These are phyloP conservation scores for Drepana falcataria DNA, from an alignment of 2,888 invertebrate species.

Conservation along the genomic window DNA sequence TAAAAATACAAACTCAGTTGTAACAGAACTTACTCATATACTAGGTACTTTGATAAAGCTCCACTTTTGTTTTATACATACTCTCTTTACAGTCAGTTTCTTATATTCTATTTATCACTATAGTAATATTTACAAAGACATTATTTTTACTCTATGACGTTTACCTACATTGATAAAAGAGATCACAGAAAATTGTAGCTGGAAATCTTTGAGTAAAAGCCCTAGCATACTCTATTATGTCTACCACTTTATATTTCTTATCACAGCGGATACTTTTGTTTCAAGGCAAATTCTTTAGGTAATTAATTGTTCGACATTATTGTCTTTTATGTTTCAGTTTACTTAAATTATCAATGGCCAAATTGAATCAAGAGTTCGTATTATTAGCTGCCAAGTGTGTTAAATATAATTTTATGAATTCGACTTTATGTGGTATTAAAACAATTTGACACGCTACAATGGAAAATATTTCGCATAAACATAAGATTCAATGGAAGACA, in stretches of 20 bases:
- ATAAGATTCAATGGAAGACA: slow-evolving; percentile 73
- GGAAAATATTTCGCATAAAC: slow-evolving; percentile 53
- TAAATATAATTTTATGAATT: slow-evolving; percentile 12
- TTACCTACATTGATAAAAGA: slow-evolving; percentile 76
- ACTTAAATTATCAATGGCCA: slow-evolving; percentile 15
- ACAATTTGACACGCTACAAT: slow-evolving; percentile 65
- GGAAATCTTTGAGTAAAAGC: slow-evolving; percentile 76
- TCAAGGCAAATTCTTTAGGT: slow-evolving; percentile 60
- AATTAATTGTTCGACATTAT: slow-evolving; percentile 48
- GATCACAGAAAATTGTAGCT: slow-evolving; percentile 81
- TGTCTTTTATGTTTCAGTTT: slow-evolving; percentile 40
- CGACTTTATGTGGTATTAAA: slow-evolving; percentile 49
- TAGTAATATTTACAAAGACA: slow-evolving; percentile 67
- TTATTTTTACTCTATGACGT: slow-evolving; percentile 65
- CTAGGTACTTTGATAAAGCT: slow-evolving; percentile 79
- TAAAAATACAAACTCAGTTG: slow-evolving; percentile 76
- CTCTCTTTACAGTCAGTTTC: slow-evolving; percentile 72
- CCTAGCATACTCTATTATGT: slow-evolving; percentile 65
- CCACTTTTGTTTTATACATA: slow-evolving; percentile 77
- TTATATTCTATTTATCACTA: slow-evolving; percentile 45
- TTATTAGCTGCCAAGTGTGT: not conserved
- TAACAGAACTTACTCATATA: slow-evolving; percentile 65
- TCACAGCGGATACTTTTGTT: slow-evolving; percentile 69
- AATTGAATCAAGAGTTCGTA: slow-evolving; percentile 12
- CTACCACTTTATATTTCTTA: slow-evolving; percentile 72